Conservation (phyloP, 2,888 invertebrate species). For the Lasioglossum malachurum region DNA sequence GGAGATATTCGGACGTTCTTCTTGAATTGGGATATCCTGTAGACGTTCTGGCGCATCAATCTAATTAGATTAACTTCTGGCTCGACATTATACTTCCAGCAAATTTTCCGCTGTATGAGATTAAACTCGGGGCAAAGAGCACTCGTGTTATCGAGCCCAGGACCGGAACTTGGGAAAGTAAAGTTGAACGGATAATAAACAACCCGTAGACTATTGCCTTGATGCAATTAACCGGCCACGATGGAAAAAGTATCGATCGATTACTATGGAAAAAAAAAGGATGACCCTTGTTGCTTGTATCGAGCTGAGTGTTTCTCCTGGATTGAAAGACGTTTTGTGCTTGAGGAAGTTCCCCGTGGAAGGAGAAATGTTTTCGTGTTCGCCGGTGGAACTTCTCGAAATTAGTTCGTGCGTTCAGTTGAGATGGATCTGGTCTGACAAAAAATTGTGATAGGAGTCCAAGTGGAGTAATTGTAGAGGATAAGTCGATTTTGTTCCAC, state of each 20-base stretch:
- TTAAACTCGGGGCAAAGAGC: constrained; percentile 5
- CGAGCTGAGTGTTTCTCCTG: not conserved
- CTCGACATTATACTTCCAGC: not conserved
- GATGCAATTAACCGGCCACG: constrained; percentile 12
- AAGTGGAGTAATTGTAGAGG: not conserved
- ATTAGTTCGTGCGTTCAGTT: constrained; percentile 4
- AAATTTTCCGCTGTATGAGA: constrained; percentile 27
- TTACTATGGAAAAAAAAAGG: not conserved
- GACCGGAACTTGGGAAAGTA: constrained; percentile 5
- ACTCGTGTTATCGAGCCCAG: not conserved
- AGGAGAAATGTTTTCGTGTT: constrained; percentile 1
- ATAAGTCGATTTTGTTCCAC: not conserved
- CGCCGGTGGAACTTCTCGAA: constrained; percentile 5
- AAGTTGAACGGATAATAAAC: constrained; percentile 28
- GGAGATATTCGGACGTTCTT: not conserved
- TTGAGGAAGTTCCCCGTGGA: not conserved
- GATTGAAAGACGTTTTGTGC: not conserved
- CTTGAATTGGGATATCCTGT: not conserved
- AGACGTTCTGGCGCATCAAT: not conserved
- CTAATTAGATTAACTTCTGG: constrained; percentile 13
- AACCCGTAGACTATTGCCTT: constrained; percentile 14
- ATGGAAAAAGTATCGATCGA: not conserved
- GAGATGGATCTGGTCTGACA: not conserved
- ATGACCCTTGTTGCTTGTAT: not conserved
- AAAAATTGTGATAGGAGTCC: not conserved